Base-by-base conservation (phyloP, 2,113 vertebrate genomes). In the Thalassoma bifasciatum region DNA sequence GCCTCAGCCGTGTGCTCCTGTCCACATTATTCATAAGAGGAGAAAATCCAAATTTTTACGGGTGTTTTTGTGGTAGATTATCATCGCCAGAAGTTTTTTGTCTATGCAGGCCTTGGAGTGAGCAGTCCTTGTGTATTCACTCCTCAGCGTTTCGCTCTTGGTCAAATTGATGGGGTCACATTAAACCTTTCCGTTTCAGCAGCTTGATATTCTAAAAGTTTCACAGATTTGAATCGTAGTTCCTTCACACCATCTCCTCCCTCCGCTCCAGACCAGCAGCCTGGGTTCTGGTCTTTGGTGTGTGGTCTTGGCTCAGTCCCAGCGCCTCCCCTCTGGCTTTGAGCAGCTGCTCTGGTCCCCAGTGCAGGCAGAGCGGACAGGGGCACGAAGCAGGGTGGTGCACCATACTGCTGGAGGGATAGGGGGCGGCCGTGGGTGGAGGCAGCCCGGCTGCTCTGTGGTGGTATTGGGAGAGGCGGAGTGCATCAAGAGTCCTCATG, bases 351-450 rank as follows among this genome's bases (percentile, higher is more conserved):
- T 93, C 92, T 58, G 85, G 47, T 49, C 86, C 84, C 91, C 91
- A 91, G 57, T 90, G 88, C n/a, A 89, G 69, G 57, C 92, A 94
- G 5, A 91, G 75, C 9, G 89, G 81, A 23, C 93, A 93, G 40
- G 85, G 84, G 22, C 93, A 93, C 23, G 90, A 73, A 8, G 87
- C 21, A 0, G 91, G 85, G 46, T 93, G 91, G 72, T 89, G 88
- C 82, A 86, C 5, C 16, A 79, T 46, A 34, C 56, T 26, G 60
- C 68, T 6, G 9, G 88, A 37, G 7, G 80, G 75, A 69, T 92
- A 92, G 4, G 88, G 16, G 36, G 79, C 53, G 1, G 65, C 70
- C 0, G 81, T 30, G 12, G 87, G 67, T 5, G 79, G 67, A 12
- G 84, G 52, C 22, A 88, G 77, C 38, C 86, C 59, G 10, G 74